Base-by-base conservation (phyloP, 2,888 invertebrate genomes). In the Temnothorax ravouxi region DNA sequence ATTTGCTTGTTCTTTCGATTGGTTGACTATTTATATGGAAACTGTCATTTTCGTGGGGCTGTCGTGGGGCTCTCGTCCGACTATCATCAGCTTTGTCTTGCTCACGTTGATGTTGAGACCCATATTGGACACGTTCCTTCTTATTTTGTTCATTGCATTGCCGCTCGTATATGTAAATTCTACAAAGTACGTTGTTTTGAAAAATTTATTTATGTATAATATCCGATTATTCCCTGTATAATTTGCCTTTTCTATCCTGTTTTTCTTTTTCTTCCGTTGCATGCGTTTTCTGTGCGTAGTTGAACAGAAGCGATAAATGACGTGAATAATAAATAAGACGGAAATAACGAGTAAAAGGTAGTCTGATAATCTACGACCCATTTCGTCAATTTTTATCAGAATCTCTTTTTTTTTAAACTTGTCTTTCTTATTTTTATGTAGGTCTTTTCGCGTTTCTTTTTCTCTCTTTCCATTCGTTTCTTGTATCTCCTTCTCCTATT, bases 321-420 rank as follows among this genome's bases (percentile, higher is more conserved):
- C 84, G 79, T 79, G 77, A 82, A 90, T 84, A 88, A 91, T 29
- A 29, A 29, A 29, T 29, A 88, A 88, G 85, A 83, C 89, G 84
- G 86, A 91, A 91, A 88, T 88, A 89, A 91, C 88, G 87, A 85
- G 85, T 85, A 87, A 85, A 87, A 86, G 86, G 83, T 85, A 91
- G 89, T 87, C 86, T 88, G 87, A 85, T 88, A 34, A 15, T 29
- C 90, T 86, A 85, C 87, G 90, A 89, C 89, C 90, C 86, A 87
- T 84, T 90, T 90, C 83, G 84, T 83, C 84, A 85, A 81, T 88
- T 90, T 90, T 88, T 83, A 87, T 84, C 86, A 83, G 74, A 52
- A 89, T 85, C 85, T 85, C 77, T 81, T 75, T 56, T 66, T 44
- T 67, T 79, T n/a, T n/a, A n/a, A 67, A 9, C 41, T n/a, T 69